Percentiles rank a stretch among this genome's conserved stretches.
These are phyloP conservation scores for Engystomops pustulosus DNA, from an alignment of 2,113 vertebrate species.

Conservation along the genomic window DNA sequence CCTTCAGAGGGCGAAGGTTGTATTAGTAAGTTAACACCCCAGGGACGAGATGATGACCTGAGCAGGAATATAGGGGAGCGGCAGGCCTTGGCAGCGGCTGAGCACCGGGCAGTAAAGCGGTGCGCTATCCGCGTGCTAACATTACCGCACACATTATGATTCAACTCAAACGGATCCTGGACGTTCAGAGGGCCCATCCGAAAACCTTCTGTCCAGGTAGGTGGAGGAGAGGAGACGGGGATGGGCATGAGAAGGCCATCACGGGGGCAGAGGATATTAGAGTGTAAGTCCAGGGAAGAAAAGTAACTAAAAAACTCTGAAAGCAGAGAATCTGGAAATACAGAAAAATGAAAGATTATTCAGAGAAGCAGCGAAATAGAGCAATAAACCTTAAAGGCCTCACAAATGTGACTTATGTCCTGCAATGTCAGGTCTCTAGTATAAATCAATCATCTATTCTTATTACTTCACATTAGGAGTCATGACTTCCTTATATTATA, in stretches of 20 bases:
- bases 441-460: too few species aligned
- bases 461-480: too few species aligned
- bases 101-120: constrained; percentile 78
- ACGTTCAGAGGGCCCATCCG: constrained; percentile 83
- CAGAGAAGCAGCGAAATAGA: not conserved
- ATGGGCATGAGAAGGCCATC: constrained; percentile 75
- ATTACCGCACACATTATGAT: constrained; percentile 90
- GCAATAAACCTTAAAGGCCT: too few species aligned
- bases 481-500: too few species aligned
- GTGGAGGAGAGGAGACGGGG: constrained; percentile 76
- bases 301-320: constrained; percentile 86
- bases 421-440: too few species aligned
- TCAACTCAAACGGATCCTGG: constrained; percentile 89
- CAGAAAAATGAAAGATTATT: too few species aligned
- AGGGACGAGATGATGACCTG: constrained; percentile 80
- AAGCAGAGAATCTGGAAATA: constrained; percentile 77
- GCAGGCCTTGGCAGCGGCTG: constrained; percentile 82
- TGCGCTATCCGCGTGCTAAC: constrained; percentile 77
- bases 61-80: constrained; percentile 84
- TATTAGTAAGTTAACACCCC: constrained; percentile 72
- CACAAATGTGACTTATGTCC: too few species aligned
- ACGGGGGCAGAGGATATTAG: constrained; percentile 78
- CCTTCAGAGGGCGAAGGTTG: not conserved
- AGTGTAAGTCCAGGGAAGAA: constrained; percentile 78
- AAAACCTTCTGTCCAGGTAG: constrained; percentile 72